Percentiles rank a stretch among this genome's conserved stretches.
These are phyloP conservation scores for Drosophila birchii DNA, from an alignment of 2,888 invertebrate genomes.

Conservation along the genomic window DNA sequence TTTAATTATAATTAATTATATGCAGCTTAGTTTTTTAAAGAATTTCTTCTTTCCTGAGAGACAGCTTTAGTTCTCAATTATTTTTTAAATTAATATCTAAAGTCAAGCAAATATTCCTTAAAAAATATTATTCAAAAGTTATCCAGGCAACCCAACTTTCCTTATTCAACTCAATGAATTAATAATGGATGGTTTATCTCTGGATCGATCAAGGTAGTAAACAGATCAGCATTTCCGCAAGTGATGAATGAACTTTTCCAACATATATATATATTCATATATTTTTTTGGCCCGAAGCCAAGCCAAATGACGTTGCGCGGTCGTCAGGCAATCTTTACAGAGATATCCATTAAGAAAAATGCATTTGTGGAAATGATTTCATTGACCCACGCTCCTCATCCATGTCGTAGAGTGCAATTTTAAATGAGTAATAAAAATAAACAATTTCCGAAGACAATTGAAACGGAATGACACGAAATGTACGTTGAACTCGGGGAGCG, in stretches of 20 bases:
- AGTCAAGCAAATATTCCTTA: too few species aligned
- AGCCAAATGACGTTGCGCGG: slow-evolving; percentile 39
- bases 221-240: slow-evolving; percentile 46
- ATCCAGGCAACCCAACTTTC: too few species aligned
- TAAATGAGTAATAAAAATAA: slow-evolving; percentile 73
- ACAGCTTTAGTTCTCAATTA: too few species aligned
- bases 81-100: too few species aligned
- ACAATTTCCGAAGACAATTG: slow-evolving; percentile 74
- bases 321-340: slow-evolving; percentile 16
- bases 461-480: slow-evolving; percentile 63
- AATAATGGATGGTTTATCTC: not conserved
- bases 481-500: slow-evolving; percentile 65
- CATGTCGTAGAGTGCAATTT: slow-evolving; percentile 29
- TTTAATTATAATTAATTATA: too few species aligned
- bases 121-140: too few species aligned
- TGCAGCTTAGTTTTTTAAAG: too few species aligned
- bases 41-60: too few species aligned
- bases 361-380: slow-evolving; percentile 67
- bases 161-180: not conserved
- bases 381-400: slow-evolving; percentile 60
- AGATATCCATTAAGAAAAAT: slow-evolving; percentile 31
- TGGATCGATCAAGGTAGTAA: slow-evolving; percentile 24
- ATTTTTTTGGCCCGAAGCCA: slow-evolving; percentile 42
- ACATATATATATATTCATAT: not conserved
- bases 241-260: slow-evolving; percentile 34